Evolutionary conservation across 2,797 vertebrate species (phyloP).

Genomic region (Babyrousa celebensis): DNA sequence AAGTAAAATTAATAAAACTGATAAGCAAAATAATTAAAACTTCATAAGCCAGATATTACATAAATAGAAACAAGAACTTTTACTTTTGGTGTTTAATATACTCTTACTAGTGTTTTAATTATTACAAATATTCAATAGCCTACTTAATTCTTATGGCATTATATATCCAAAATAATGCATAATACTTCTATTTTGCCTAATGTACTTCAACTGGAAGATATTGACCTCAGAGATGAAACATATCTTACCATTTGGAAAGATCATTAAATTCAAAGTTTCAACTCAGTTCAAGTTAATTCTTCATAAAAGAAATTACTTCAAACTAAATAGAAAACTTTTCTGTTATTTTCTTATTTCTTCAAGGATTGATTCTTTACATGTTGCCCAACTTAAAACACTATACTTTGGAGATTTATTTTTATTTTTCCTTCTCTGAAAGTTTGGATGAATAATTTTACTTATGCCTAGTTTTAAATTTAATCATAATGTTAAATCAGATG

Average conservation of each 20-base stretch:
- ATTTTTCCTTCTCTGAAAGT: conserved; percentile 27
- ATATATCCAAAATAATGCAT: background rate
- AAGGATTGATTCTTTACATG: conserved; percentile 8
- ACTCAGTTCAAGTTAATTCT: conserved; percentile 16
- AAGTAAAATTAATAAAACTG: conserved; percentile 40
- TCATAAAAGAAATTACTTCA: conserved; percentile 39
- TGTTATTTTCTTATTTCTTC: background rate
- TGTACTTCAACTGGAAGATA: conserved; percentile 72
- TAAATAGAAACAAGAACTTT: conserved; percentile 63
- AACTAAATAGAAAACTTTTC: background rate
- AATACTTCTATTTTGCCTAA: conserved; percentile 22
- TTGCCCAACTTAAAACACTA: background rate
- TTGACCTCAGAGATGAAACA: conserved; percentile 66
- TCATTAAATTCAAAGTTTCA: conserved; percentile 71
- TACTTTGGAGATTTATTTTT: background rate
- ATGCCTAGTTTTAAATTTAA: background rate
- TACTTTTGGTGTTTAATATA: conserved; percentile 68
- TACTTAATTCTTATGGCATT: conserved; percentile 78
- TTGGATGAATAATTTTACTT: background rate
- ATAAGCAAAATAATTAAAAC: conserved; percentile 50
- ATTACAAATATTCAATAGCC: conserved; percentile 75
- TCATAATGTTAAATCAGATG: background rate
- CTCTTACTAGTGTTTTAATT: conserved; percentile 79
- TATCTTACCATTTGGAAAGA: conserved; percentile 67
- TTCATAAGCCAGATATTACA: background rate